Percentiles rank a stretch among this genome's conserved stretches.
These are phyloP conservation scores for Oligia latruncula DNA, from an alignment of 2,888 invertebrate species.

Conservation along the genomic window DNA sequence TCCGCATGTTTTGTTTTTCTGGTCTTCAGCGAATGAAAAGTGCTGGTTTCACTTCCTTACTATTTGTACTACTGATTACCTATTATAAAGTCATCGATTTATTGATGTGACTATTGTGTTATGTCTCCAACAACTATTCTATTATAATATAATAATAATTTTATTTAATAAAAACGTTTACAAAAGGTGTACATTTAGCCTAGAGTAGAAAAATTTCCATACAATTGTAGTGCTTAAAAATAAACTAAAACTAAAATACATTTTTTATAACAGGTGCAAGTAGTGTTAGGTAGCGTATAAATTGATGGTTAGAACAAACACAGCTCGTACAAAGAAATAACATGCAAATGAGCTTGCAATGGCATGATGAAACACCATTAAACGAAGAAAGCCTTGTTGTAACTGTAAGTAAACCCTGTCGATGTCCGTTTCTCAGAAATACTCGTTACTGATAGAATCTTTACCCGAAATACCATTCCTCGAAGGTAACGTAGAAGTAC, in stretches of 20 bases:
- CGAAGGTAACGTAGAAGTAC: background rate
- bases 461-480: background rate
- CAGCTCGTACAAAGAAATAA: background rate
- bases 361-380: background rate
- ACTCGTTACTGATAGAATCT: background rate
- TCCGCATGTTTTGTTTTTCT: slow-evolving; percentile 1
- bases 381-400: background rate
- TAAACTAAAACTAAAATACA: too few relatives aligned
- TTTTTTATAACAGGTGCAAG: too few relatives aligned
- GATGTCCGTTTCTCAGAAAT: background rate
- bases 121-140: background rate
- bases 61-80: background rate
- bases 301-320: background rate
- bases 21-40: background rate
- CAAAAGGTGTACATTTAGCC: too few relatives aligned
- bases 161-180: too few relatives aligned
- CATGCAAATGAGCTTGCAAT: slow-evolving; percentile 1
- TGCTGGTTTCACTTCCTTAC: background rate
- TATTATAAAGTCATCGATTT: background rate
- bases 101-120: background rate
- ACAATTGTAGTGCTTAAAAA: too few relatives aligned
- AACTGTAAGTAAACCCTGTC: background rate
- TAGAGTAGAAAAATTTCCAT: too few relatives aligned
- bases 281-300: too few relatives aligned
- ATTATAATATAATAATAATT: too few relatives aligned